Base-by-base conservation (phyloP, 2,113 vertebrate genomes). In the Sinocyclocheilus anshuiensis region DNA sequence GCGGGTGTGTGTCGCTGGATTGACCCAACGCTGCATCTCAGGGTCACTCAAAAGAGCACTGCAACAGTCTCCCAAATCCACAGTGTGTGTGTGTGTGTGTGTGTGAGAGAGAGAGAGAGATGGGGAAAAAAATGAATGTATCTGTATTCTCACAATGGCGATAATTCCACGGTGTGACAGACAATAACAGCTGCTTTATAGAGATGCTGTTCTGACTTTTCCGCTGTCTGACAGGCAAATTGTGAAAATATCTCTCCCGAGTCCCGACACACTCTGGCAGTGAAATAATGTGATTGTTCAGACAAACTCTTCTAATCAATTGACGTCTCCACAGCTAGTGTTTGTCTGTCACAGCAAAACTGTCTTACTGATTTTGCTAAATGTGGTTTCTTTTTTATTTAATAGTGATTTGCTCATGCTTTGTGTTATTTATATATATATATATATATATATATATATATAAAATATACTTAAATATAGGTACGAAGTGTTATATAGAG, bases 111-210 rank as follows among this genome's bases (percentile, higher is more conserved):
- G 16, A 5, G 36, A 36, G 36, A n/a, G 45, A 83, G 39, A 71
- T 6, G 15, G 39, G 20, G 15, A 39, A 48, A n/a, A n/a, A 83
- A 26, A 26, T 26, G 55, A 29, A 29, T 29, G 29, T 29, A 29
- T 29, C 29, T 81, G 61, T 16, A 10, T 29, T 81, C 39, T 18
- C 36, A 67, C 42, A 81, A 81, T 36, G 48, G 5, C 12, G 48
- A 83, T 83, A 83, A 83, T 83, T 71, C 29, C 67, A 22, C 6
- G 5, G 65, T 81, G 39, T 83, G 81, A 83, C 81, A 83, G 81
- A 71, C 67, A 83, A 83, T 83, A 67, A 48, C 63, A 53, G 61
- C 16, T 29, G 80, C 80, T 69, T 82, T 82, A 69, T 69, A 69
- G 81, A 72, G 48, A 65, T 67, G 79, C 61, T 48, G 39, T 50